Conservation (phyloP, 2,888 invertebrate species). For the Rhingia campestris region DNA sequence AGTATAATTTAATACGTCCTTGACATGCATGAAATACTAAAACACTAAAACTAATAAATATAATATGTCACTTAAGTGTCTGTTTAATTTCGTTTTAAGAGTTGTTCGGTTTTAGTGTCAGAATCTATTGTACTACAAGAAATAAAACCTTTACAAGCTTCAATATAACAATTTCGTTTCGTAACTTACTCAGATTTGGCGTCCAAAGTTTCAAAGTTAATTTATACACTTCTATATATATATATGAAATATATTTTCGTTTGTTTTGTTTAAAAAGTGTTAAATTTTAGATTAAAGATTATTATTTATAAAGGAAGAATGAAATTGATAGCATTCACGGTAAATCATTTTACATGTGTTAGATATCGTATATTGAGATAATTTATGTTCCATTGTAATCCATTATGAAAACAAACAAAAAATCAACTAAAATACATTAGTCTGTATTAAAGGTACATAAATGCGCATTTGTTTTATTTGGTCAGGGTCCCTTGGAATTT, state of each 20-base stretch:
- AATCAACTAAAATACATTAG: constrained; percentile 67
- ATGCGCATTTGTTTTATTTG: not conserved
- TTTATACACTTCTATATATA: constrained; percentile 21
- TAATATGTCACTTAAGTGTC: constrained; percentile 48
- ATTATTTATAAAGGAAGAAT: constrained; percentile 51
- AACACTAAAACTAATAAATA: constrained; percentile 21
- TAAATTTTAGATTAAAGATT: constrained; percentile 65
- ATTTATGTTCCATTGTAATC: constrained; percentile 73
- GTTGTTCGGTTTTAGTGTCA: constrained; percentile 55
- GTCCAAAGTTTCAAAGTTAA: constrained; percentile 69
- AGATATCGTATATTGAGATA: constrained; percentile 68
- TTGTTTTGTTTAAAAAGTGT: constrained; percentile 52
- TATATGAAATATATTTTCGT: constrained; percentile 24
- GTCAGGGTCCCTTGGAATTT: not conserved
- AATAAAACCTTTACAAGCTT: constrained; percentile 61
- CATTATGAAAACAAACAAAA: constrained; percentile 53
- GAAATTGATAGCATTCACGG: constrained; percentile 40
- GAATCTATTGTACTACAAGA: constrained; percentile 35
- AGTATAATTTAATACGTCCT: constrained; percentile 73
- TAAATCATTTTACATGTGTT: constrained; percentile 63
- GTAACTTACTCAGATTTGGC: constrained; percentile 67
- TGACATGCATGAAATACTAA: constrained; percentile 63
- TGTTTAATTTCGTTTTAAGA: constrained; percentile 61
- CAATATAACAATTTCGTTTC: constrained; percentile 34
- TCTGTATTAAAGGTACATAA: constrained; percentile 55